Percentiles rank a stretch among this genome's conserved stretches.
Conservation (phyloP, 2,888 invertebrate species). For the Saturnia pavonia region DNA sequence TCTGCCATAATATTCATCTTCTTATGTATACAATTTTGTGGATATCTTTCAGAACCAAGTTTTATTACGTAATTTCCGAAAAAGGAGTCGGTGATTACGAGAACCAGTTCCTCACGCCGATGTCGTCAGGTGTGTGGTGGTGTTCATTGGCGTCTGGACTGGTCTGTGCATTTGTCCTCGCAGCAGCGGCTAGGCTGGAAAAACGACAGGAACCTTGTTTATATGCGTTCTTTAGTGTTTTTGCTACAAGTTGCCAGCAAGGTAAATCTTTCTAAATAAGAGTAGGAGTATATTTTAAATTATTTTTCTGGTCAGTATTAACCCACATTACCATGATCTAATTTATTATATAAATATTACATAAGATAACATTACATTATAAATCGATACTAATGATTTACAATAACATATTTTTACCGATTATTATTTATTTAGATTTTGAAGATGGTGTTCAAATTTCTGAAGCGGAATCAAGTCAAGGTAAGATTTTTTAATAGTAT, state of each 20-base stretch:
- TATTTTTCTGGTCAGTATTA: not conserved
- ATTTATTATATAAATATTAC: too few relatives aligned
- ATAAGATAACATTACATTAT: too few relatives aligned
- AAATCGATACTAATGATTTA: too few relatives aligned
- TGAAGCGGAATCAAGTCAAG: conserved; percentile 58
- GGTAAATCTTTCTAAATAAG: conserved; percentile 37
- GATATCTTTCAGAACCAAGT: conserved; percentile 56
- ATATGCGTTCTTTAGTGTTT: conserved; percentile 63
- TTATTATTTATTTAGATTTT: conserved; percentile 50
- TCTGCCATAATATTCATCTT: too few relatives aligned
- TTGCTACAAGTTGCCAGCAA: conserved; percentile 70
- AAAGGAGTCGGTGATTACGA: conserved; percentile 67
- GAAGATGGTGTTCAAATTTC: conserved; percentile 58
- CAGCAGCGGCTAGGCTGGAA: conserved; percentile 57
- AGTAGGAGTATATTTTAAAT: not conserved
- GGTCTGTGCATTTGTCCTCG: conserved; percentile 58
- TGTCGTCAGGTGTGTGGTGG: conserved; percentile 71
- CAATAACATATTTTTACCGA: too few relatives aligned
- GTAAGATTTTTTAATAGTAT: conserved; percentile 35
- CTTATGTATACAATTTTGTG: too few relatives aligned
- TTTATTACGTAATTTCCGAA: conserved; percentile 68
- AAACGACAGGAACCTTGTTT: conserved; percentile 45
- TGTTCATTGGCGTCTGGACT: conserved; percentile 49
- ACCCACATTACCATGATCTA: too few relatives aligned
- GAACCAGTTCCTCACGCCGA: conserved; percentile 73